Percentiles rank a stretch among this genome's conserved stretches.
Conservation (phyloP, 2,797 vertebrate species). For the Sitta carolinensis region DNA sequence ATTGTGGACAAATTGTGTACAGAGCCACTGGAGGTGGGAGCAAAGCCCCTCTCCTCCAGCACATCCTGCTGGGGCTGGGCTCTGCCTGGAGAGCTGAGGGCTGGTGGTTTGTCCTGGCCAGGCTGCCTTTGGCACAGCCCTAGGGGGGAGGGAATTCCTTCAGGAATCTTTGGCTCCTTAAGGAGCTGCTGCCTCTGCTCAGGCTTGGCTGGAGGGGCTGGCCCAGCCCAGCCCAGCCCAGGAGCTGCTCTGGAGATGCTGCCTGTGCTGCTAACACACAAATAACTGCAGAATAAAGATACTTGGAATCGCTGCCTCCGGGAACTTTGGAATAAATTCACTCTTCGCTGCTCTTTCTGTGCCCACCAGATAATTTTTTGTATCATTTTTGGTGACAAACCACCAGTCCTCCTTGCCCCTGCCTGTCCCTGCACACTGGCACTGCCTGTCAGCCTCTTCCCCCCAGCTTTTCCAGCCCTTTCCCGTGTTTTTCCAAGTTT, state of each 20-base stretch:
- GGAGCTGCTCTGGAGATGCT: neutral
- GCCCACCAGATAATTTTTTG: neutral
- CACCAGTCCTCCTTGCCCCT: neutral
- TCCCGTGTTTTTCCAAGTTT: too few species aligned
- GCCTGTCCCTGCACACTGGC: neutral
- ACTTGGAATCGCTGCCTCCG: neutral
- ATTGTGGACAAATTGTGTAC: rapidly evolving
- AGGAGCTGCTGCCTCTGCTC: neutral
- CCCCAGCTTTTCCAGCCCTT: neutral
- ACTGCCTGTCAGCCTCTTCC: neutral
- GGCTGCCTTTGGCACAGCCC: neutral
- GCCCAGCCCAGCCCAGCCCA: neutral
- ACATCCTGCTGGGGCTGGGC: neutral
- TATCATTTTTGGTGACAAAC: neutral
- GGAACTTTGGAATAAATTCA: neutral
- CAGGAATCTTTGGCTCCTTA: neutral
- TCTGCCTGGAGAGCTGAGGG: neutral
- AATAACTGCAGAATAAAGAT: neutral
- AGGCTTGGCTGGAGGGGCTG: neutral
- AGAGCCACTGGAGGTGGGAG: neutral
- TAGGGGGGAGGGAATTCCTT: neutral
- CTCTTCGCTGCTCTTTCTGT: neutral
- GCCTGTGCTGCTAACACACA: too few species aligned
- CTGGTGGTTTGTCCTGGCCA: conserved; percentile 31
- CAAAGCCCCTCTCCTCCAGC: neutral